These are phyloP conservation scores for Sipha flava DNA, from an alignment of 1,140 invertebrate genomes.

Conservation along the genomic window DNA sequence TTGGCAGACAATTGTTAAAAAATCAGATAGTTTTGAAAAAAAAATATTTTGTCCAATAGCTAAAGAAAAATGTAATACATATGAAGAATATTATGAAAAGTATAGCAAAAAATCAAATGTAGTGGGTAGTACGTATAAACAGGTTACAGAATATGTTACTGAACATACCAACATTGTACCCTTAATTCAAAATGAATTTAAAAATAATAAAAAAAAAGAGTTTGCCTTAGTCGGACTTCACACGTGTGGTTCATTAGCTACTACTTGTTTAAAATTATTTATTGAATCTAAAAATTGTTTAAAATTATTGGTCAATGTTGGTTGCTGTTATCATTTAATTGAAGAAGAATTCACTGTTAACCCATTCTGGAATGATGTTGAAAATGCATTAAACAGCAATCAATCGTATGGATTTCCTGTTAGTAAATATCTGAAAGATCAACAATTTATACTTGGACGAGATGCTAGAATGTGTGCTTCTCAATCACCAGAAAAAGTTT, in stretches of 20 bases:
- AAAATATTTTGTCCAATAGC: not conserved
- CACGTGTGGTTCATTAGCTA: slow-evolving; percentile 77
- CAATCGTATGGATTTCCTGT: slow-evolving; percentile 55
- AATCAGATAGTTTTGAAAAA: not conserved
- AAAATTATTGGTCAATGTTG: slow-evolving; percentile 64
- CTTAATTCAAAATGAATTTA: slow-evolving; percentile 48
- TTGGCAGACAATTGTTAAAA: slow-evolving; percentile 6
- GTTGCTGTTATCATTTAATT: slow-evolving; percentile 84
- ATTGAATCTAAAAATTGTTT: slow-evolving; percentile 48
- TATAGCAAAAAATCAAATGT: slow-evolving; percentile 31
- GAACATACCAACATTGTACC: slow-evolving; percentile 46
- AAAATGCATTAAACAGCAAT: slow-evolving; percentile 33
- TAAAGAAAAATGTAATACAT: slow-evolving; percentile 18
- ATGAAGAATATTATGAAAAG: slow-evolving; percentile 33
- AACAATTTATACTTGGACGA: slow-evolving; percentile 53
- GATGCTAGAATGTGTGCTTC: slow-evolving; percentile 75
- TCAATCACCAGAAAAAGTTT: slow-evolving; percentile 61
- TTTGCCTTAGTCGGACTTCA: slow-evolving; percentile 58
- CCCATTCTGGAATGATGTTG: slow-evolving; percentile 36
- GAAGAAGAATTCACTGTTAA: slow-evolving; percentile 52
- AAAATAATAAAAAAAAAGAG: not conserved
- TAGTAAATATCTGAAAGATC: slow-evolving; percentile 52
- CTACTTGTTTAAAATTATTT: slow-evolving; percentile 67
- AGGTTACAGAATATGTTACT: slow-evolving; percentile 35
- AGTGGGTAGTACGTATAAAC: slow-evolving; percentile 31